These are phyloP conservation scores for Drusus annulatus DNA, from an alignment of 1,140 invertebrate genomes.

Conservation along the genomic window DNA sequence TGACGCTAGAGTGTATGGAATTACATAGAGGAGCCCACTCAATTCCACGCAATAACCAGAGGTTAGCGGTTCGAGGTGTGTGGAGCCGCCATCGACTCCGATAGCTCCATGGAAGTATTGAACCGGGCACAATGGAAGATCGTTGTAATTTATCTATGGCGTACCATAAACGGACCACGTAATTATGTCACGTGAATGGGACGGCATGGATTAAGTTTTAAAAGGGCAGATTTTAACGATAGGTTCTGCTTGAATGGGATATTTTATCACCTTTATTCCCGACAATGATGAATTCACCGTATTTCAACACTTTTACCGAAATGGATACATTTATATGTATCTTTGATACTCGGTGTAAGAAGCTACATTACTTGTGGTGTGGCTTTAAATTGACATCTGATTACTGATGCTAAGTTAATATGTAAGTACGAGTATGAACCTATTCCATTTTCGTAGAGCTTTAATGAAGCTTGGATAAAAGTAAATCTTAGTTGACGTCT, in stretches of 20 bases:
- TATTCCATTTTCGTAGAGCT: too few relatives aligned
- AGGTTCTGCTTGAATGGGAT: background rate
- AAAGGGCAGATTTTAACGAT: slow-evolving; percentile 14
- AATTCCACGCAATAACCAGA: slow-evolving; percentile 4
- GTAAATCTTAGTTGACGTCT: too few relatives aligned
- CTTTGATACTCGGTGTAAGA: too few relatives aligned
- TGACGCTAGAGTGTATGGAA: background rate
- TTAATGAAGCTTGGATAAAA: too few relatives aligned
- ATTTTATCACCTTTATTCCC: background rate
- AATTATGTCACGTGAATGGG: slow-evolving; percentile 6
- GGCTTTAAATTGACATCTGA: too few relatives aligned
- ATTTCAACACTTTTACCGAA: background rate
- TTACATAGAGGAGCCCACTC: background rate
- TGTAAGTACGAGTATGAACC: too few relatives aligned
- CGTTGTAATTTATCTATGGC: background rate
- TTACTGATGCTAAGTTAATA: too few relatives aligned
- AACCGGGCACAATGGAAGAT: slow-evolving; percentile 3
- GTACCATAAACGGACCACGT: background rate
- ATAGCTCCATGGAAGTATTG: background rate
- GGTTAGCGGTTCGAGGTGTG: background rate
- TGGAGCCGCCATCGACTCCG: background rate
- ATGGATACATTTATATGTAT: too few relatives aligned
- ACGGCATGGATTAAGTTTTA: background rate
- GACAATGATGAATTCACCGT: background rate
- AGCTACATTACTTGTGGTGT: too few relatives aligned